phyloP scores from a whole-genome alignment of 2,888 invertebrate species.

The Himalopsyche anomala region DNA sequence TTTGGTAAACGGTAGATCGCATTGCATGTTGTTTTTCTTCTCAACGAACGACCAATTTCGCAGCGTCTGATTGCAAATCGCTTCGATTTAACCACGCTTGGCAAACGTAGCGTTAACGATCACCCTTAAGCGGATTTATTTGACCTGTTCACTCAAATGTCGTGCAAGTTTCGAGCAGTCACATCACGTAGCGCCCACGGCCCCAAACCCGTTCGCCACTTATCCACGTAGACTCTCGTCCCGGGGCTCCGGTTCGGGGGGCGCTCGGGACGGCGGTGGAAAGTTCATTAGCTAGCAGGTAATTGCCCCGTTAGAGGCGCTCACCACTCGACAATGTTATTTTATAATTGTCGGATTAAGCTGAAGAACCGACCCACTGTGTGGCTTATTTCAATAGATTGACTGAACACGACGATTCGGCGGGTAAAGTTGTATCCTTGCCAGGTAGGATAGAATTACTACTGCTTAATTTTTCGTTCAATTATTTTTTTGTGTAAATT shows the following conservation, averaged over 20 bases:
- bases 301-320: conserved; percentile 78
- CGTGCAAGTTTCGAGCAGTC: conserved; percentile 46
- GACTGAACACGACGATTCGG: background rate
- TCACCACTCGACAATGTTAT: conserved; percentile 66
- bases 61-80: conserved; percentile 11
- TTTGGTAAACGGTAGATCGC: background rate
- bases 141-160: conserved; percentile 34
- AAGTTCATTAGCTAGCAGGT: conserved; percentile 79
- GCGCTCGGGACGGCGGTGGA: conserved; percentile 66
- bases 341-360: conserved; percentile 47
- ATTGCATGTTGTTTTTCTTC: background rate
- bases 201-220: conserved; percentile 54
- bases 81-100: conserved; percentile 18
- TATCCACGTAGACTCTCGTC: conserved; percentile 56
- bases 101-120: conserved; percentile 29
- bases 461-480: no score
- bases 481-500: no score
- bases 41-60: background rate
- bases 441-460: background rate
- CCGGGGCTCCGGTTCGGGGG: conserved; percentile 35
- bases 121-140: conserved; percentile 16
- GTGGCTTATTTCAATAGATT: conserved; percentile 6
- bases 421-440: background rate
- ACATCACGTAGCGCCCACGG: conserved; percentile 52
- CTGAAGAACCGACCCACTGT: background rate